Conservation (phyloP, 1,140 invertebrate species). For the Musca vetustissima region DNA sequence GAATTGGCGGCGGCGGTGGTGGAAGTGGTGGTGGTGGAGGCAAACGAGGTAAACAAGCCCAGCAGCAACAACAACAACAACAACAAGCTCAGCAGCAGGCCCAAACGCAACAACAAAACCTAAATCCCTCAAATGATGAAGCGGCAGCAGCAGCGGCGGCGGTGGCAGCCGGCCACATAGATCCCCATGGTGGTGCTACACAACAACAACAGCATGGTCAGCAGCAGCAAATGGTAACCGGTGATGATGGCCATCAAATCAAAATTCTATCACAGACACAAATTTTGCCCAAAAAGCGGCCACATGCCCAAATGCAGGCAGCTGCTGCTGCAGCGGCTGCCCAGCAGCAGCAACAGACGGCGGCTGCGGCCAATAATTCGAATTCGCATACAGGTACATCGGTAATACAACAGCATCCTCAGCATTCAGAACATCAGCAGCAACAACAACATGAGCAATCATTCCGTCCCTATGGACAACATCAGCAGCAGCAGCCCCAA, state of each 20-base stretch:
- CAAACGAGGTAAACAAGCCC: constrained; percentile 39
- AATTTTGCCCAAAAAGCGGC: constrained; percentile 52
- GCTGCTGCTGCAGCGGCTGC: constrained; percentile 44
- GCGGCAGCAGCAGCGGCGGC: constrained; percentile 25
- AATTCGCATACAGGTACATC: constrained; percentile 39
- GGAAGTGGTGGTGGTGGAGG: background rate
- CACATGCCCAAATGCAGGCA: constrained; percentile 51
- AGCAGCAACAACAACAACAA: background rate
- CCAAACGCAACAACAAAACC: constrained; percentile 38
- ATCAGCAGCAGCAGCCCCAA: constrained; percentile 33
- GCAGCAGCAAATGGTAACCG: constrained; percentile 39
- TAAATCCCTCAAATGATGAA: constrained; percentile 16
- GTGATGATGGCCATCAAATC: constrained; percentile 52
- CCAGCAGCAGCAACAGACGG: constrained; percentile 19
- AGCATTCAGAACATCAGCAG: constrained; percentile 36
- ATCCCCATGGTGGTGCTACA: constrained; percentile 26
- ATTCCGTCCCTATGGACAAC: constrained; percentile 51
- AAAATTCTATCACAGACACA: constrained; percentile 55
- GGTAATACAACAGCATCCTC: constrained; percentile 45
- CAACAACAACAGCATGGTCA: constrained; percentile 1
- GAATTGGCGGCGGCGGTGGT: background rate
- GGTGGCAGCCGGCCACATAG: constrained; percentile 13
- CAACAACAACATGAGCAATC: constrained; percentile 36
- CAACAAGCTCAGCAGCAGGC: background rate
- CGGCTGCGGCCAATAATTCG: constrained; percentile 30